These are phyloP conservation scores for Pediacus dermestoides DNA, from an alignment of 2,888 invertebrate genomes.

Conservation along the genomic window DNA sequence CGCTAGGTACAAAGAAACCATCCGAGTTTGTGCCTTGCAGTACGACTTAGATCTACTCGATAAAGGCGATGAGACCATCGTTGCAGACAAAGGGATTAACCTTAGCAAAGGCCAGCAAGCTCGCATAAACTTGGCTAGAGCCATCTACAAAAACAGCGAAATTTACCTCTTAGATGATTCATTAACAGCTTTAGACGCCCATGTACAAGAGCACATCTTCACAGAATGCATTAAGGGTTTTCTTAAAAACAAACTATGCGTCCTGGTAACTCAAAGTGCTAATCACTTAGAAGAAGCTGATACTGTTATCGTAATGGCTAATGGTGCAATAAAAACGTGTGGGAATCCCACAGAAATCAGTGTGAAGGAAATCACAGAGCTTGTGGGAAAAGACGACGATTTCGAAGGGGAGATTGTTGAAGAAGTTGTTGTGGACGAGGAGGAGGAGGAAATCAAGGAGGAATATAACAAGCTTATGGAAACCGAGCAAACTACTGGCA, in stretches of 20 bases:
- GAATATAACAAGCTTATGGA: slow-evolving; percentile 22
- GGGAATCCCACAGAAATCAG: slow-evolving; percentile 62
- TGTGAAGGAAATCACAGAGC: slow-evolving; percentile 67
- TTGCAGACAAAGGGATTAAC: slow-evolving; percentile 71
- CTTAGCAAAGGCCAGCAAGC: slow-evolving; percentile 80
- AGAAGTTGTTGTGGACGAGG: slow-evolving; percentile 35
- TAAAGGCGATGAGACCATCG: slow-evolving; percentile 73
- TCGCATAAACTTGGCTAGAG: slow-evolving; percentile 78
- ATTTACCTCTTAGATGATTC: slow-evolving; percentile 86
- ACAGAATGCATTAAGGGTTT: slow-evolving; percentile 66
- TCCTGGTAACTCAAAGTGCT: slow-evolving; percentile 69
- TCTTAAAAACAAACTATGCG: slow-evolving; percentile 62
- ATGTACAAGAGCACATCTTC: slow-evolving; percentile 80
- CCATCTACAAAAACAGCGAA: slow-evolving; percentile 77
- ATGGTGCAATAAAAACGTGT: slow-evolving; percentile 54
- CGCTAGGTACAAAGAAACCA: slow-evolving; percentile 31
- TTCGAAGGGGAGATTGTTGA: slow-evolving; percentile 41
- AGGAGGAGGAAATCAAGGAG: slow-evolving; percentile 34
- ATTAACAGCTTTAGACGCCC: slow-evolving; percentile 82
- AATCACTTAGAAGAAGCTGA: slow-evolving; percentile 57
- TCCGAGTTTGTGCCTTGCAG: slow-evolving; percentile 66
- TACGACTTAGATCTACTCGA: slow-evolving; percentile 70
- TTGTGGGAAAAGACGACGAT: slow-evolving; percentile 53
- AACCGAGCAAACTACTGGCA: slow-evolving; percentile 20
- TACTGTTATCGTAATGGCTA: slow-evolving; percentile 35